Evolutionary conservation across 2,113 vertebrate genomes (phyloP), one percentile per base, ranked within the genome.

Genomic region (Triplophysa dalaica): DNA sequence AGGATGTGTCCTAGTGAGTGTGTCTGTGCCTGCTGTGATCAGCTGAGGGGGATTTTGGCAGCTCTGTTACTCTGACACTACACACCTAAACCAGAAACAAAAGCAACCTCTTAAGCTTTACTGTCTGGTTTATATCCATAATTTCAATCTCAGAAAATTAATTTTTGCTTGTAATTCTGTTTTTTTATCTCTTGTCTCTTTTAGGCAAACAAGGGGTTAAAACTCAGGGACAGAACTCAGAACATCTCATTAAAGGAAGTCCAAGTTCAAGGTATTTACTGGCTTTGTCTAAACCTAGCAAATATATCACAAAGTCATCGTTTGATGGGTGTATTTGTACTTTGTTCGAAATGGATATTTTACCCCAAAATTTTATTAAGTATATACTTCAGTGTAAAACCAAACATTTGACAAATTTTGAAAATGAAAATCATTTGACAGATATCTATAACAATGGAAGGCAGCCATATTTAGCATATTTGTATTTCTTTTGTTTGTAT

Each of bases 191-290:
- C 19, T 5, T 70, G 79, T 22, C n/a, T 24, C 69, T 84, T 84
- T 19, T 65, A 94, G 92, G 87, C 82, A 92, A 91, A 89, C 86
- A 91, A 86, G 88, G 87, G 82, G 54, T 84, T 56, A 90, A 90
- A 84, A 76, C 79, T 91, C 89, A 93, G 81, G 94, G 95, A 87
- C 90, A 90, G 85, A 92, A 88, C 81, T 86, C 88, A 62, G 91
- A 90, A 85, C 75, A 93, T 83, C 83, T 89, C 52, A 89, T 91
- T 78, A 92, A 93, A 82, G 88, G 90, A 87, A 95, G 90, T 90
- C 92, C 93, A 87, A 90, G 88, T 87, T 85, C 81, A 75, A 92
- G 92, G 92, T 94, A 89, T 77, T 79, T 62, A 14, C 61, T 21
- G 62, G 2, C 7, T 54, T 33, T 62, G 9, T 48, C 8, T 78